These are phyloP conservation scores for Meta bourneti DNA, from an alignment of 2,888 invertebrate species.

Conservation along the genomic window DNA sequence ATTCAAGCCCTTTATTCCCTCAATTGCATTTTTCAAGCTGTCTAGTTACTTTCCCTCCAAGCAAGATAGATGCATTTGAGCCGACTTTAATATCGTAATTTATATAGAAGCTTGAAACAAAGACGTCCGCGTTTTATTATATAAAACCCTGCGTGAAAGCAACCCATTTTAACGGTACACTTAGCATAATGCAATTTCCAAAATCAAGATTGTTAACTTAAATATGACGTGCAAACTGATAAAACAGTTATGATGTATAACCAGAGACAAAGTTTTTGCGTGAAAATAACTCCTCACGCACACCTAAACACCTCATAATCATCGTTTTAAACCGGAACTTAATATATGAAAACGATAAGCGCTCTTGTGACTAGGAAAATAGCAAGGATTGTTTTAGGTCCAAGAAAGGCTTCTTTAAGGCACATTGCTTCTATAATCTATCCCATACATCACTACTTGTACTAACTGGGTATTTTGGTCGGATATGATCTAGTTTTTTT, in stretches of 20 bases:
- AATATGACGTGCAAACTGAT: slow-evolving; percentile 1
- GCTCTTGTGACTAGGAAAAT: background rate
- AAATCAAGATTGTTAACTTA: background rate
- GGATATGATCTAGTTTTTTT: background rate
- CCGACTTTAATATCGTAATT: too few species aligned
- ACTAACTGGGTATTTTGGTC: background rate
- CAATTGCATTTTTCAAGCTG: too few species aligned
- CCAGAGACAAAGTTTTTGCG: background rate
- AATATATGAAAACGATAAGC: background rate
- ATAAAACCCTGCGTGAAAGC: background rate
- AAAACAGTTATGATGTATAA: background rate
- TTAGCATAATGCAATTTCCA: background rate
- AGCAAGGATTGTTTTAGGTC: background rate
- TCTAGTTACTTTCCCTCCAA: too few species aligned
- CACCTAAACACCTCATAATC: background rate
- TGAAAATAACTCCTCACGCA: background rate
- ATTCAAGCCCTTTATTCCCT: too few species aligned
- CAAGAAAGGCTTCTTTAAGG: background rate
- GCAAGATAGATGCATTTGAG: too few species aligned
- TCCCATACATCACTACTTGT: background rate
- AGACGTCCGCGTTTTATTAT: too few species aligned
- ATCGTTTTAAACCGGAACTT: background rate
- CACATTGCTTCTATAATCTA: background rate
- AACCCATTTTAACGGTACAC: background rate
- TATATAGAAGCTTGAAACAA: too few species aligned